phyloP scores from a whole-genome alignment of 2,113 vertebrate species.

The Barbus barbus region DNA sequence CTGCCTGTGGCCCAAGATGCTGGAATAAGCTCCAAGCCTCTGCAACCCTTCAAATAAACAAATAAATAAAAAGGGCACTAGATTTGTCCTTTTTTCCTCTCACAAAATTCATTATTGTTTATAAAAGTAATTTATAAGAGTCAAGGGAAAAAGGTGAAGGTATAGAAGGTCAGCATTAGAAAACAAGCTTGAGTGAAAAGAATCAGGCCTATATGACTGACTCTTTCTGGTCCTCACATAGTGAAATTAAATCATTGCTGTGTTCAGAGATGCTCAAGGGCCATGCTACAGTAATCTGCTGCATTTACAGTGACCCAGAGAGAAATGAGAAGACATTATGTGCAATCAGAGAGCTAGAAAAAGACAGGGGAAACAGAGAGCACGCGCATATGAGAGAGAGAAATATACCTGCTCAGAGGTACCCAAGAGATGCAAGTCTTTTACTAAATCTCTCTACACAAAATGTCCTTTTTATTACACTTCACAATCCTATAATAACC shows the following conservation, averaged over 20 bases:
- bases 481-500: not conserved
- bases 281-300: constrained; percentile 1
- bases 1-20: no score
- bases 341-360: constrained; percentile 7
- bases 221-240: not conserved
- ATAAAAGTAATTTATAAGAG: no score
- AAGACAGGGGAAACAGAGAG: not conserved
- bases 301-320: constrained; percentile 8
- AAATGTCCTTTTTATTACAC: constrained; percentile 9
- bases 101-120: no score
- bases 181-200: constrained; percentile 21
- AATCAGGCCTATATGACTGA: constrained; percentile 14
- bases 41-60: no score
- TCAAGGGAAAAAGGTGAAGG: not conserved
- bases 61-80: not conserved
- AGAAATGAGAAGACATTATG: constrained; percentile 22
- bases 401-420: constrained; percentile 22
- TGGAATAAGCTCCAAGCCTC: no score
- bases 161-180: not conserved
- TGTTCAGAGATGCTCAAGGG: constrained; percentile 20
- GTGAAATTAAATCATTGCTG: constrained; percentile 25
- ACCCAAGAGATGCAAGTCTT: constrained; percentile 20
- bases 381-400: not conserved
- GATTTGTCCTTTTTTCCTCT: not conserved
- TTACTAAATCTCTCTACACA: constrained; percentile 3